Conservation (phyloP, 2,888 invertebrate species). For the Phortica okadai region DNA sequence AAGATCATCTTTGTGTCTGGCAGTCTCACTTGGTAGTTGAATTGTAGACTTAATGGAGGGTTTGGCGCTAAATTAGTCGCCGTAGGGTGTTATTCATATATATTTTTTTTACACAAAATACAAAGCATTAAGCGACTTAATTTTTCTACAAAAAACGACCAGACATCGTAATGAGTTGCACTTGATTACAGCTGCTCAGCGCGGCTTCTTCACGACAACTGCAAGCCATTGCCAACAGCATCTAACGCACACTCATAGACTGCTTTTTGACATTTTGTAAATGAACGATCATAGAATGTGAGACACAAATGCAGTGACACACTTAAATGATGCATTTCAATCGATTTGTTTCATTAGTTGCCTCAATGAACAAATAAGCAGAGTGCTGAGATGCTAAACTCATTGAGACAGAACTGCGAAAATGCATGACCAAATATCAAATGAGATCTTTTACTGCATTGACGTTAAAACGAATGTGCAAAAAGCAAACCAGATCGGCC, state of each 20-base stretch:
- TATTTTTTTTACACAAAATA: background rate
- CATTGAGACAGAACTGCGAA: background rate
- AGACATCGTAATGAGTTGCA: conserved; percentile 40
- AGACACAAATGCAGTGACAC: conserved; percentile 52
- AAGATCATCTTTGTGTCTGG: conserved; percentile 26
- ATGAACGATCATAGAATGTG: conserved; percentile 44
- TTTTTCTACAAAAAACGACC: conserved; percentile 35
- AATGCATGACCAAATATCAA: background rate
- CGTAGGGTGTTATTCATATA: background rate
- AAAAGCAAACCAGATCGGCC: background rate
- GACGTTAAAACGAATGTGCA: background rate
- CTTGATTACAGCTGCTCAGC: conserved; percentile 48
- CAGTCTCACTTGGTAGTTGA: conserved; percentile 23
- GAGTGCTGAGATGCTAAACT: background rate
- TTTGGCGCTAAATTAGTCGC: conserved; percentile 48
- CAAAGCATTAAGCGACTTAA: background rate
- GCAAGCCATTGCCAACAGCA: background rate
- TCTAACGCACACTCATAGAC: conserved; percentile 54
- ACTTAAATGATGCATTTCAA: conserved; percentile 45
- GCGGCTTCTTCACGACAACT: conserved; percentile 11
- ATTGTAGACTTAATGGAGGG: conserved; percentile 65
- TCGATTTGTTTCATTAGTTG: background rate
- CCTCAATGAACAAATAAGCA: background rate
- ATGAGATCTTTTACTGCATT: background rate
- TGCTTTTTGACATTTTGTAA: conserved; percentile 31